phyloP scores from a whole-genome alignment of 2,888 invertebrate species.

The Escarpia spicata region DNA sequence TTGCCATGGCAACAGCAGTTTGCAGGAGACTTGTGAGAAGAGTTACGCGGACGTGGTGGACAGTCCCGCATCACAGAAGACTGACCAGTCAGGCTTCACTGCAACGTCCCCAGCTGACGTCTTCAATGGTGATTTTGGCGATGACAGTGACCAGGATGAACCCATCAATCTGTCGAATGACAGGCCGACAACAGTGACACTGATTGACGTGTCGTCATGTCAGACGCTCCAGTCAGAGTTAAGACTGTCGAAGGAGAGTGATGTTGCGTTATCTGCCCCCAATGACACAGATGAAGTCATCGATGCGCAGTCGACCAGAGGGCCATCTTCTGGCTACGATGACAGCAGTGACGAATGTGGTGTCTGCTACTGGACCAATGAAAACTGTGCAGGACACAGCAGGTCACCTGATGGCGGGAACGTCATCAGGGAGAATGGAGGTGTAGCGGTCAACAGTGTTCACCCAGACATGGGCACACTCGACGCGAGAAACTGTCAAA shows the following conservation, averaged over 20 bases:
- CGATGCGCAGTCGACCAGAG: not conserved
- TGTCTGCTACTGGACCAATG: not conserved
- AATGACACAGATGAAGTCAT: not conserved
- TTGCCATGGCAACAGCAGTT: not conserved
- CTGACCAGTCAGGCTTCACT: not conserved
- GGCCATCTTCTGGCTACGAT: not conserved
- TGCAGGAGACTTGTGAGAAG: not conserved
- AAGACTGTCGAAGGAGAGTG: not conserved
- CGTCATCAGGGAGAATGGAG: not conserved
- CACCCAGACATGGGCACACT: not conserved
- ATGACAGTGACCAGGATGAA: conserved; percentile 5
- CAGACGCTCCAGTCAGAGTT: not conserved
- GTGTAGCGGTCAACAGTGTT: not conserved
- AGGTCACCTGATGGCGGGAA: not conserved
- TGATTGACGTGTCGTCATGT: not conserved
- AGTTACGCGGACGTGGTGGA: not conserved
- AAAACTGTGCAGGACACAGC: not conserved
- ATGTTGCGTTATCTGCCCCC: not conserved
- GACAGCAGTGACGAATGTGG: not conserved
- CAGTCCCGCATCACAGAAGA: not conserved
- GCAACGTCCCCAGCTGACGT: not conserved
- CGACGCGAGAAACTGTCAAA: not conserved
- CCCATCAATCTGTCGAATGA: conserved; percentile 16
- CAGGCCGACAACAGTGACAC: not conserved
- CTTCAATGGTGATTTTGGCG: not conserved